Evolutionary conservation across 2,113 vertebrate genomes (phyloP), one percentile per base, ranked within the genome.

Genomic region (Castor canadensis): DNA sequence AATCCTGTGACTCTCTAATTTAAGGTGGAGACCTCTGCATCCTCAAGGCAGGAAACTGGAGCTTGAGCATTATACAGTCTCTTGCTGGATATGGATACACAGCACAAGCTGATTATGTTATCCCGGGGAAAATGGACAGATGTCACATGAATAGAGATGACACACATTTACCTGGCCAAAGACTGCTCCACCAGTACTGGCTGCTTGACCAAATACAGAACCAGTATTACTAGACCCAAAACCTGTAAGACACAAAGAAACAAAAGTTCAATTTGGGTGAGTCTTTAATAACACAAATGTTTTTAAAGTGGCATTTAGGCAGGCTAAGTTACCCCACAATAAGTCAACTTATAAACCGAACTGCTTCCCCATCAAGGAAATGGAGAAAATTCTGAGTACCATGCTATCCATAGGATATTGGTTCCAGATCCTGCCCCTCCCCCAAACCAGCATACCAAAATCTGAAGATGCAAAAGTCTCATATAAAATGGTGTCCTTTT

Each of bases 201-300:
- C 47, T 52, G 99, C 99, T 87, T 99, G 99, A 77, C 99, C 99
- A 92, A 99, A 99, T 85, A 99, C 98, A 38, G 99, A 98, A 2
- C 98, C 96, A 12, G 98, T 96, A 64, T 98, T 97, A 58, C 98
- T 98, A 60, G 98, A 98, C 56, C 99, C 99, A 95, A 99, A 99
- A 32, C 97, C 98, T 98, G 19, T 4, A 96, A 91, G 88, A 96
- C 6, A 98, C 56, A 97, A 96, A 91, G 69, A 35, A 89, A 80
- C n/a, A 64, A 5, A 80, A 35, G 35, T 58, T 94, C 30, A 89
- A 75, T 20, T 94, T 80, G 80, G 47, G 80, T 35, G 24, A 89
- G 38, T 32, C 56, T 56, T 73, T 1, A 52, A 72, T 4, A 86
- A 22, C 40, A 8, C 60, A 80, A 32, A 7, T 9, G 6, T 54